Evolutionary conservation across 53 echinoderm and acorn worm species (phyloP).

Genomic region (Echinarachnius parma): DNA sequence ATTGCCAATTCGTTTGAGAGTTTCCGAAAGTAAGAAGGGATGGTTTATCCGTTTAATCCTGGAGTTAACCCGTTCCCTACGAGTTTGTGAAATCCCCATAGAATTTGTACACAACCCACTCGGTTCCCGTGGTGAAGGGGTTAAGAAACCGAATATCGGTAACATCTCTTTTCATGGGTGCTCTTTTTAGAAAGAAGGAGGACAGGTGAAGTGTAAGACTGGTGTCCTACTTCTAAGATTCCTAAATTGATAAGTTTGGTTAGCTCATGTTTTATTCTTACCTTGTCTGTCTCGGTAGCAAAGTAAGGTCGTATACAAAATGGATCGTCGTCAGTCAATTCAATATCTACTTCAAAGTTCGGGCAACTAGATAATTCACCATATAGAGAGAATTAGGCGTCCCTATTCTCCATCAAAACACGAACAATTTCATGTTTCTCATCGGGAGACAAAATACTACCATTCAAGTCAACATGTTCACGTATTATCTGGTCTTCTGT

Average conservation of each 20-base stretch:
- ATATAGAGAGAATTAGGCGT: constrained; percentile 48
- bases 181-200: constrained; percentile 46
- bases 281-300: constrained; percentile 38
- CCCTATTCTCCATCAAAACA: constrained; percentile 32
- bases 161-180: constrained; percentile 45
- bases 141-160: constrained; percentile 54
- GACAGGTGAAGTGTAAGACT: constrained; percentile 57
- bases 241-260: constrained; percentile 49
- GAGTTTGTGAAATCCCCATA: too few relatives aligned
- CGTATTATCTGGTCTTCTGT: too few relatives aligned
- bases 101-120: too few relatives aligned
- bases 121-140: too few relatives aligned
- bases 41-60: constrained; percentile 37
- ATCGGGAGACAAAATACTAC: neutral
- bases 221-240: constrained; percentile 47
- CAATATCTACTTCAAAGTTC: constrained; percentile 47
- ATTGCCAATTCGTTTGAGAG: constrained; percentile 38
- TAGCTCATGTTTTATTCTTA: constrained; percentile 23
- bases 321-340: constrained; percentile 40
- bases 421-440: constrained; percentile 16
- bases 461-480: constrained; percentile 28
- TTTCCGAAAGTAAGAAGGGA: constrained; percentile 47
- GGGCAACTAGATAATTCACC: constrained; percentile 48
- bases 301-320: constrained; percentile 54
- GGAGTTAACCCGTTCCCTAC: too few relatives aligned